Evolutionary conservation across 2,797 vertebrate species (phyloP).

Genomic region (Sebastes diploproa): DNA sequence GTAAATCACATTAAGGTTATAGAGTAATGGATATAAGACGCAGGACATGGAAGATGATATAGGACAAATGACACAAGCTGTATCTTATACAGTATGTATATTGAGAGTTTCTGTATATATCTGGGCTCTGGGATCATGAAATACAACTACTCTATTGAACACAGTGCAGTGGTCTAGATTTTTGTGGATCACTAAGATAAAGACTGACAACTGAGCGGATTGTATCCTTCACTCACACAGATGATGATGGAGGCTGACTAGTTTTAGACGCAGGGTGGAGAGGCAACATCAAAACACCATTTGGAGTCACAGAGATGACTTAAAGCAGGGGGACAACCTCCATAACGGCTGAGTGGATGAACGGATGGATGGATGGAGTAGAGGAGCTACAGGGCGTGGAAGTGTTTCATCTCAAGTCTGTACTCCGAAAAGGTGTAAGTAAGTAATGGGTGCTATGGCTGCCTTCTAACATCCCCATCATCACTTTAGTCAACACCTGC

Average conservation of each 20-base stretch:
- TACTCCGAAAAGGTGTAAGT: conserved; percentile 59
- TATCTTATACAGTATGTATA: background rate
- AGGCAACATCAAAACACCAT: conserved; percentile 53
- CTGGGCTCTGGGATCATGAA: background rate
- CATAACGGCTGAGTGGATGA: conserved; percentile 47
- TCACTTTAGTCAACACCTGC: conserved; percentile 52
- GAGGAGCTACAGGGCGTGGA: conserved; percentile 21
- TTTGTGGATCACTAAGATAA: background rate
- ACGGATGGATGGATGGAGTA: conserved; percentile 37
- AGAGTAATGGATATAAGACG: background rate
- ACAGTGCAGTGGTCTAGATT: background rate
- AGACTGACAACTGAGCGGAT: background rate
- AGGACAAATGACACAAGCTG: background rate
- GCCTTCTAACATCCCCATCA: conserved; percentile 65
- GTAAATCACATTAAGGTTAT: background rate
- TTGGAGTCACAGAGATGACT: conserved; percentile 40
- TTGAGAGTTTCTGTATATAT: background rate
- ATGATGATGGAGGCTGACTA: background rate
- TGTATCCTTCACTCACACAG: background rate
- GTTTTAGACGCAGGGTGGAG: background rate
- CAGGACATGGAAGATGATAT: background rate
- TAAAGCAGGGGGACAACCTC: conserved; percentile 20
- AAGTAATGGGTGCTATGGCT: conserved; percentile 63
- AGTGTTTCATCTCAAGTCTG: conserved; percentile 57
- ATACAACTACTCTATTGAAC: background rate